These are phyloP conservation scores for Salmo trutta DNA, from an alignment of 2,797 vertebrate species.

Conservation along the genomic window DNA sequence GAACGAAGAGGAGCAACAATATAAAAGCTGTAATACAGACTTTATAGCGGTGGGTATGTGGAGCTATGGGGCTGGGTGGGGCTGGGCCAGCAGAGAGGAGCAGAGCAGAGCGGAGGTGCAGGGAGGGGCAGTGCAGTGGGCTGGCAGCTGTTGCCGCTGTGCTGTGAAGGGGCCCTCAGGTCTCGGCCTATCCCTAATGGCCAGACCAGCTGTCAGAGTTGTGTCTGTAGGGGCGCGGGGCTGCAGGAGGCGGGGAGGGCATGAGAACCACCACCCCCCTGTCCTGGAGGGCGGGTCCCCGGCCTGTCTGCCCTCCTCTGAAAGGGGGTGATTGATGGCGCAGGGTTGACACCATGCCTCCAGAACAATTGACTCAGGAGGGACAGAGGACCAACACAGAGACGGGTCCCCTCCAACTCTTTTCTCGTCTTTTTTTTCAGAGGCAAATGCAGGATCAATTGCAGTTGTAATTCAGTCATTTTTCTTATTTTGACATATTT, in stretches of 20 bases:
- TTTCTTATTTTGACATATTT: slow-evolving; percentile 75
- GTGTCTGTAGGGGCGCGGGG: slow-evolving; percentile 77
- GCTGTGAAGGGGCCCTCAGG: slow-evolving; percentile 74
- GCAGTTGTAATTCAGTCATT: slow-evolving; percentile 80
- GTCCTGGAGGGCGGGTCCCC: slow-evolving; percentile 78
- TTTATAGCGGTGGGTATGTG: slow-evolving; percentile 65
- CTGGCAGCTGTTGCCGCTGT: slow-evolving; percentile 83
- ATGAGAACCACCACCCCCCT: slow-evolving; percentile 85
- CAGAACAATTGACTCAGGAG: slow-evolving; percentile 82
- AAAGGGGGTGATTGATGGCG: slow-evolving; percentile 84
- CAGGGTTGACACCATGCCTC: slow-evolving; percentile 80
- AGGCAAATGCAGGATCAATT: slow-evolving; percentile 79
- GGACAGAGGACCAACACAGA: slow-evolving; percentile 75
- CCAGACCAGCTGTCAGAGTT: slow-evolving; percentile 84
- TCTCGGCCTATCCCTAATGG: slow-evolving; percentile 79
- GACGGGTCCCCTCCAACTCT: slow-evolving; percentile 71
- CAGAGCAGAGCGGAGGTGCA: slow-evolving; percentile 7
- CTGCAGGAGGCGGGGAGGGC: slow-evolving; percentile 80
- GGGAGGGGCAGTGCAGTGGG: slow-evolving; percentile 59
- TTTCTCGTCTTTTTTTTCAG: slow-evolving; percentile 65
- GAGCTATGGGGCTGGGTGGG: slow-evolving; percentile 27
- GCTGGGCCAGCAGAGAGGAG: not conserved
- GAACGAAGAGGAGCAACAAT: slow-evolving; percentile 65
- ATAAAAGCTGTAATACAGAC: slow-evolving; percentile 68
- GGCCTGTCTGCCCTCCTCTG: slow-evolving; percentile 81